Evolutionary conservation across 37 sponge, comb jelly and placozoan species (phyloP).

Genomic region (Amphimedon queenslandica): DNA sequence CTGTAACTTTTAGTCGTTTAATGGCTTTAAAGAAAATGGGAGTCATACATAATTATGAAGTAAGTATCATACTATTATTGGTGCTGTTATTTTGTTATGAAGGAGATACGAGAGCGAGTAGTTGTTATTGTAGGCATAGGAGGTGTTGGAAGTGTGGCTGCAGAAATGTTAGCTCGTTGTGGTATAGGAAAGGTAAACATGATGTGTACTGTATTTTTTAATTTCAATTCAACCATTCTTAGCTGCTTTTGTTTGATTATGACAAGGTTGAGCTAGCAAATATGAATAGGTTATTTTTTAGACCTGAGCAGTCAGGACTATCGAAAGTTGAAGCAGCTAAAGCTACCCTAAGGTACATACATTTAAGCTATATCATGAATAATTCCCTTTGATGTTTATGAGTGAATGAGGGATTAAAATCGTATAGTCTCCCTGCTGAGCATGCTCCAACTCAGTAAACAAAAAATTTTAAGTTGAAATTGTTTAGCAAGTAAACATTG

Average conservation of each 20-base stretch:
- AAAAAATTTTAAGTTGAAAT: too few species aligned
- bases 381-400: too few species aligned
- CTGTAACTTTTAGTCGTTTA: slow-evolving; percentile 65
- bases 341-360: slow-evolving; percentile 58
- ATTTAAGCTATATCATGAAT: too few species aligned
- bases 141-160: slow-evolving; percentile 96
- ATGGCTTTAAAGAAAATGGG: slow-evolving; percentile 99
- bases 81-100: not conserved
- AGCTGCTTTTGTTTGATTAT: slow-evolving; percentile 95
- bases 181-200: slow-evolving; percentile 90
- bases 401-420: too few species aligned
- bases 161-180: slow-evolving; percentile 98
- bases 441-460: too few species aligned
- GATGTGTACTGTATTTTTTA: not conserved
- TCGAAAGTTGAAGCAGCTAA: slow-evolving; percentile 92
- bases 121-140: slow-evolving; percentile 96
- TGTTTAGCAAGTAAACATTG: too few species aligned
- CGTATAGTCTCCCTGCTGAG: too few species aligned
- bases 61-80: slow-evolving; percentile 8
- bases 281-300: slow-evolving; percentile 99
- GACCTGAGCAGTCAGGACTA: slow-evolving; percentile 89
- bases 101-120: slow-evolving; percentile 66
- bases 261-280: slow-evolving; percentile 99
- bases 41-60: slow-evolving; percentile 88
- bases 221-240: not conserved